These are phyloP conservation scores for Tragelaphus strepsiceros DNA, from an alignment of 2,113 vertebrate genomes.

Conservation along the genomic window DNA sequence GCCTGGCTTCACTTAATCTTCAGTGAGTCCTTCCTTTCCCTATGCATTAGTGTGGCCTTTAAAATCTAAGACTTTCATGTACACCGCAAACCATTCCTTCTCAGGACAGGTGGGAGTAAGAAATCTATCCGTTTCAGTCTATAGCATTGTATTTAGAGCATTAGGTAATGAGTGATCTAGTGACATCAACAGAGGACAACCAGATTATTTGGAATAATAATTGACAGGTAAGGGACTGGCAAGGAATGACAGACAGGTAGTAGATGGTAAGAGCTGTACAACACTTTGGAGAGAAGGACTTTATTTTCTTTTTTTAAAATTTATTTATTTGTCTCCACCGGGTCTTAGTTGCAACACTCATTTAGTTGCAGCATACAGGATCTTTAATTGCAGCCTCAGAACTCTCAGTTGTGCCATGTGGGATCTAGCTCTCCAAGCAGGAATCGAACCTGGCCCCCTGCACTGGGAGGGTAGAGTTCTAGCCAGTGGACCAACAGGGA, in stretches of 20 bases:
- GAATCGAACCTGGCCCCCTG: not conserved
- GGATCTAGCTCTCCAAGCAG: not conserved
- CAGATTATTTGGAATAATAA: conserved; percentile 17
- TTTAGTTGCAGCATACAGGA: not conserved
- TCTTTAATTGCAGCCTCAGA: not conserved
- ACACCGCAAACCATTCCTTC: not conserved
- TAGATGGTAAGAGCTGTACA: not conserved
- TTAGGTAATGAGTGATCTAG: not conserved
- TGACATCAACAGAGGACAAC: conserved; percentile 2
- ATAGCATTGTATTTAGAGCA: conserved; percentile 19
- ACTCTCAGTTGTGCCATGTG: not conserved
- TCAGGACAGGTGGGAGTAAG: not conserved
- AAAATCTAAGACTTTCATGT: not conserved
- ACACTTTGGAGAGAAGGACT: not conserved
- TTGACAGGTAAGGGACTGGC: not conserved
- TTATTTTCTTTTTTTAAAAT: not conserved
- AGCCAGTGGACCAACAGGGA: not conserved
- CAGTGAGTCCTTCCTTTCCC: not conserved
- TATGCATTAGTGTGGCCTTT: not conserved
- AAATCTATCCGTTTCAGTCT: conserved; percentile 12
- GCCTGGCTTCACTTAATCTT: not conserved
- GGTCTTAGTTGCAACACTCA: not conserved
- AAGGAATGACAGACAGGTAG: not conserved
- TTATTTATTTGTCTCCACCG: not conserved
- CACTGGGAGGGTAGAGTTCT: not conserved